Percentiles rank a stretch among this genome's conserved stretches.
These are phyloP conservation scores for Lepus americanus DNA, from an alignment of 2,113 vertebrate genomes.

Conservation along the genomic window DNA sequence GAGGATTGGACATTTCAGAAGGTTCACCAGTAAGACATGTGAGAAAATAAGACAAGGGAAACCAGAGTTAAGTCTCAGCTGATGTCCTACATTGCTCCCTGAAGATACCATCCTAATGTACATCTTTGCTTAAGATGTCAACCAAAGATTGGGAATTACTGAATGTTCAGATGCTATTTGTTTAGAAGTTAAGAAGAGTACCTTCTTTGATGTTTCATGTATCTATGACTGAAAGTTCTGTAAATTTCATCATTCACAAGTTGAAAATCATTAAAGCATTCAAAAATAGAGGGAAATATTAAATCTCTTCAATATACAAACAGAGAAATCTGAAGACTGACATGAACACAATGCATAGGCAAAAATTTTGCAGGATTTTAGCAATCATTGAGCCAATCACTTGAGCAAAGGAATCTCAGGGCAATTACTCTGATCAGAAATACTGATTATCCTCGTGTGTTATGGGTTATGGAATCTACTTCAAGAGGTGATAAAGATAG, in stretches of 20 bases:
- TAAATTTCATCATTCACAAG: not conserved
- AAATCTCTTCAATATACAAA: not conserved
- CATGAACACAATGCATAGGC: not conserved
- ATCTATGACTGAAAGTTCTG: constrained; percentile 48
- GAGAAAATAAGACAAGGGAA: not conserved
- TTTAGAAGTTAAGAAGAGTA: not conserved
- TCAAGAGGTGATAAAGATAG: not conserved
- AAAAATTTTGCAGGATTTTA: not conserved
- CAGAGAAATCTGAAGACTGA: not conserved
- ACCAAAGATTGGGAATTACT: not conserved
- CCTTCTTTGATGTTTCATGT: not conserved
- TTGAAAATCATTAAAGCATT: constrained; percentile 4
- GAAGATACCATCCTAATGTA: not conserved
- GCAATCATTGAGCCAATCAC: not conserved
- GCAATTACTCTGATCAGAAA: not conserved
- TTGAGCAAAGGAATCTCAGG: not conserved
- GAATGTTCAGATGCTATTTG: not conserved
- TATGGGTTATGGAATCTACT: not conserved
- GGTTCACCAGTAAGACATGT: not conserved
- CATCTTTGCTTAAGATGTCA: constrained; percentile 10
- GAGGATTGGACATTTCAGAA: not conserved
- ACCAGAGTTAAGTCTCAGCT: not conserved
- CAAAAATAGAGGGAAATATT: not conserved
- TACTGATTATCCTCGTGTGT: not conserved
- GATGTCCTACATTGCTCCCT: not conserved